Base-by-base conservation (phyloP, 2,888 invertebrate genomes). In the Perdita meconis region DNA sequence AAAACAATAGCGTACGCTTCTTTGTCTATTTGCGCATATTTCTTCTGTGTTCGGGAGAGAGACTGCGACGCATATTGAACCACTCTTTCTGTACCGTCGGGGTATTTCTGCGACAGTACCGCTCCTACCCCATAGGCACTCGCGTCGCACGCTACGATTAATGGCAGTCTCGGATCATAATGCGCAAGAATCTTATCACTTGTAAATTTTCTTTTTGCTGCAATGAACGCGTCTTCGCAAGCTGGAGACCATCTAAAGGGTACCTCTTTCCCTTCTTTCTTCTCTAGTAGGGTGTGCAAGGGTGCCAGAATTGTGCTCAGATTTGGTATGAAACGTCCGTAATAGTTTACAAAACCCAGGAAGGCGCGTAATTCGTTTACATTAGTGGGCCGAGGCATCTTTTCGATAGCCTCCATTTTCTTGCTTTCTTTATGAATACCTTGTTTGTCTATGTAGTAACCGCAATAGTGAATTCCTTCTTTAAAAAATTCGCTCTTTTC, bases 1-100 rank as follows among this genome's bases (percentile, higher is more conserved):
- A 56, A 73, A 38, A 66, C 24, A 6, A 65, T 72, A 1, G 59
- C 53, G n/a, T 34, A n/a, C n/a, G n/a, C n/a, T n/a, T n/a, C n/a
- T n/a, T n/a, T n/a, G n/a, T n/a, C n/a, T n/a, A n/a, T n/a, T 19
- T 34, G 57, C 0, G 57, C 5, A 6, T 57, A 57, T 16, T 36
- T 38, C 16, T n/a, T 57, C 38, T 38, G 38, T n/a, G 56, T 56
- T 4, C 19, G 10, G 0, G 36, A 19, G 5, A 56, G 16, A 0
- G 56, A 16, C 16, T 59, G 53, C 13, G 30, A 65, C 1, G 44
- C 65, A 5, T 65, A 65, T n/a, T 10, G 1, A n/a, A n/a, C n/a
- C n/a, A n/a, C n/a, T n/a, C n/a, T n/a, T n/a, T n/a, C n/a, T n/a
- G n/a, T n/a, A n/a, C 51, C 51, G 12, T 55, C 55, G 10, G 34